Conservation (phyloP, 2,113 vertebrate genomes). For the Pleuronectes platessa region DNA sequence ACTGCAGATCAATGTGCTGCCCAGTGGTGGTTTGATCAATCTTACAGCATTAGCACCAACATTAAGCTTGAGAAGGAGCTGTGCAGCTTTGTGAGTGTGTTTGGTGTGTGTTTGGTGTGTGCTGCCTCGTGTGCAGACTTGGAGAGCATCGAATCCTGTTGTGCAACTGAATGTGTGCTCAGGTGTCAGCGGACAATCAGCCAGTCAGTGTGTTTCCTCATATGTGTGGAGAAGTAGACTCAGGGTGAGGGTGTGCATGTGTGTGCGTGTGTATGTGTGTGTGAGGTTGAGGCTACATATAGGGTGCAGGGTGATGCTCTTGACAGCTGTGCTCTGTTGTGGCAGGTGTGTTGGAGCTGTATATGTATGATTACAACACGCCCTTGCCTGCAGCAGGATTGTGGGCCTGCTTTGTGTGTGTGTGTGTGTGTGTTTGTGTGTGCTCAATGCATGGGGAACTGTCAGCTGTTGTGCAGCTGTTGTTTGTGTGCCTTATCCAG, state of each 20-base stretch:
- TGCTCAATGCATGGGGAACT: constrained; percentile 38
- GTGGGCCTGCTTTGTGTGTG: constrained; percentile 10
- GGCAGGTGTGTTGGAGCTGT: constrained; percentile 69
- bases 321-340: constrained; percentile 71
- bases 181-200: too few species aligned
- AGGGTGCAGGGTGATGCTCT: constrained; percentile 64
- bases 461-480: constrained; percentile 72
- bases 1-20: not conserved
- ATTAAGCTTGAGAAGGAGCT: not conserved
- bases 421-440: constrained; percentile 30
- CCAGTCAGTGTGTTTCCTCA: too few species aligned
- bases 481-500: constrained; percentile 59
- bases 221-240: constrained; percentile 38
- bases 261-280: constrained; percentile 14
- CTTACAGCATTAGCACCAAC: not conserved
- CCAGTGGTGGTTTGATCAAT: not conserved
- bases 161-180: too few species aligned
- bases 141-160: constrained; percentile 46
- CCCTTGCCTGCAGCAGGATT: constrained; percentile 54
- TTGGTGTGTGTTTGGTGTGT: constrained; percentile 13
- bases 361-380: constrained; percentile 53
- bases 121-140: not conserved
- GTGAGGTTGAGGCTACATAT: constrained; percentile 36
- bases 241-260: constrained; percentile 2
- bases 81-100: constrained; percentile 6